Conservation (phyloP, 1,140 invertebrate species). For the Atta colombica region DNA sequence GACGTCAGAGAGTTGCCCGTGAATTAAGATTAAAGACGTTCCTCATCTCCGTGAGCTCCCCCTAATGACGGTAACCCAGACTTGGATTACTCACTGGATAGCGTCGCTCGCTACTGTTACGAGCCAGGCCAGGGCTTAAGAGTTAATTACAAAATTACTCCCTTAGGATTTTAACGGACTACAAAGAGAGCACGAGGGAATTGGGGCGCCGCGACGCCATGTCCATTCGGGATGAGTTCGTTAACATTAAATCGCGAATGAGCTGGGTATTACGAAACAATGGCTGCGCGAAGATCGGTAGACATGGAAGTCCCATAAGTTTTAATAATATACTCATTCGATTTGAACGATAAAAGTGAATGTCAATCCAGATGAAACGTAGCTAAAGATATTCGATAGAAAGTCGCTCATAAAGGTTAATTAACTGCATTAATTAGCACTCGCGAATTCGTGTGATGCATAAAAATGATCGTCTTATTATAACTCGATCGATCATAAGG, state of each 20-base stretch:
- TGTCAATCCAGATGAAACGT: background rate
- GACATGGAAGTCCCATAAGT: background rate
- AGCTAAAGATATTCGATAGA: too few species aligned
- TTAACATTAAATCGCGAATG: constrained; percentile 64
- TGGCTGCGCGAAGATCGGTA: background rate
- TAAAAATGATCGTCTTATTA: constrained; percentile 32
- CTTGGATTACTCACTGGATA: constrained; percentile 60
- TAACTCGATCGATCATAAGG: constrained; percentile 26
- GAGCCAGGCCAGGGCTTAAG: constrained; percentile 28
- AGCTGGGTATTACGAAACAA: constrained; percentile 59
- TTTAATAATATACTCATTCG: background rate
- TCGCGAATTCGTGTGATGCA: background rate
- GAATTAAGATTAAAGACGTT: constrained; percentile 74
- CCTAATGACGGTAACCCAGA: constrained; percentile 67
- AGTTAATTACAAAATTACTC: constrained; percentile 76
- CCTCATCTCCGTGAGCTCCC: constrained; percentile 63
- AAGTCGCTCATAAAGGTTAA: constrained; percentile 38
- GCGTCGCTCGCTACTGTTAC: constrained; percentile 69
- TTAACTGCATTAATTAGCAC: background rate
- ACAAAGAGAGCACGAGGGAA: constrained; percentile 28
- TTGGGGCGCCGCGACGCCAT: constrained; percentile 19
- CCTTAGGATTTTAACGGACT: constrained; percentile 71
- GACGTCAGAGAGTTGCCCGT: constrained; percentile 27
- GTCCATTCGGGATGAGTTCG: constrained; percentile 58
- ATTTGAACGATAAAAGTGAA: background rate